Evolutionary conservation across 2,797 vertebrate genomes (phyloP).

Genomic region (Microtus agrestis): DNA sequence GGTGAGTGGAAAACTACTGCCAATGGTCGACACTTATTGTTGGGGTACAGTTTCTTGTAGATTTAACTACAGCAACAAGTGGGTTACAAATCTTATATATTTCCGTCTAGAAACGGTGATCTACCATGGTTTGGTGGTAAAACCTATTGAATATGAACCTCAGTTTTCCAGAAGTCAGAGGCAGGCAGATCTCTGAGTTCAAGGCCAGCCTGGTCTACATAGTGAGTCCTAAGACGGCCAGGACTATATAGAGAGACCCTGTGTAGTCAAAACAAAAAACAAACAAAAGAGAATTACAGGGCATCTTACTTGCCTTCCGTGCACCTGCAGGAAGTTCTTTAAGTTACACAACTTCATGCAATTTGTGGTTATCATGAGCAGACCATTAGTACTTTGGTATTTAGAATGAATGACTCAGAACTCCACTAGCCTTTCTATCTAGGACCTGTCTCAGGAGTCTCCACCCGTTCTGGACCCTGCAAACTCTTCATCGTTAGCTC

Average conservation of each 20-base stretch:
- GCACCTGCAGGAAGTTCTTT: background rate
- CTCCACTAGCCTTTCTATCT: rapidly evolving
- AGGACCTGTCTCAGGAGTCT: background rate
- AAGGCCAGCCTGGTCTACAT: background rate
- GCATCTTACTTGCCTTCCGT: background rate
- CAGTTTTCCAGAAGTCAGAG: background rate
- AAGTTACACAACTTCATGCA: background rate
- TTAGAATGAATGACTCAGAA: background rate
- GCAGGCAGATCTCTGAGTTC: background rate
- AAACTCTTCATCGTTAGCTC: background rate
- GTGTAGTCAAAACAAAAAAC: background rate
- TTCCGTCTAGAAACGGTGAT: background rate
- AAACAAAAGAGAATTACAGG: background rate
- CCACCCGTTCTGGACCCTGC: rapidly evolving
- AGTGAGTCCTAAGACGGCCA: background rate
- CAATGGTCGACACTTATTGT: background rate
- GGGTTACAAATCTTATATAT: background rate
- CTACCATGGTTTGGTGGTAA: background rate
- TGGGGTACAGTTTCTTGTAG: background rate
- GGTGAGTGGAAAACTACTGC: background rate
- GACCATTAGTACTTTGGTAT: background rate
- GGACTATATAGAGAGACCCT: background rate
- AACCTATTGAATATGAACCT: background rate
- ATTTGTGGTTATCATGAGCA: background rate
- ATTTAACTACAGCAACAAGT: background rate